phyloP scores from a whole-genome alignment of 2,888 invertebrate genomes.

The Yponomeuta malinellus region DNA sequence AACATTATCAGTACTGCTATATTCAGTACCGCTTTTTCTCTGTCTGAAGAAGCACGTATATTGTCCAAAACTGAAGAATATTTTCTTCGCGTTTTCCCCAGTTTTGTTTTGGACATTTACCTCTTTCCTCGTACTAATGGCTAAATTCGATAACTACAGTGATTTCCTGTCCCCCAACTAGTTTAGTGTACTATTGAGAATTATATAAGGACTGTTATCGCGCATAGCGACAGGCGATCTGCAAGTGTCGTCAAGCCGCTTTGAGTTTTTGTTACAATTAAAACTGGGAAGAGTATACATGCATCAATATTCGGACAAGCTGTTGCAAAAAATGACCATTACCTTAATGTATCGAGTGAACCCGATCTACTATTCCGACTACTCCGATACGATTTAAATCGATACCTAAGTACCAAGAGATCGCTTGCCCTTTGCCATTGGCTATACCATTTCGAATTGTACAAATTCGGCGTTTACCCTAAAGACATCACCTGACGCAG shows the following conservation, averaged over 20 bases:
- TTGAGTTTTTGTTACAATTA: constrained; percentile 41
- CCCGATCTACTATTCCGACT: constrained; percentile 81
- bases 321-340: constrained; percentile 70
- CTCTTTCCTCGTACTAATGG: constrained; percentile 45
- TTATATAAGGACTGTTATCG: constrained; percentile 27
- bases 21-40: constrained; percentile 34
- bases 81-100: background rate
- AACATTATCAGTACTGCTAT: constrained; percentile 30
- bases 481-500: constrained; percentile 64
- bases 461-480: constrained; percentile 64
- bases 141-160: constrained; percentile 59
- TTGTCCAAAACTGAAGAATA: background rate
- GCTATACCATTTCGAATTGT: constrained; percentile 69
- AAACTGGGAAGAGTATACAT: constrained; percentile 56
- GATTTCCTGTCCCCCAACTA: constrained; percentile 63
- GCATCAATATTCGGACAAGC: constrained; percentile 53
- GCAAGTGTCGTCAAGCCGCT: constrained; percentile 19
- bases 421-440: constrained; percentile 56
- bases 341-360: constrained; percentile 73
- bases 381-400: constrained; percentile 78
- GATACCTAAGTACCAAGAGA: constrained; percentile 42
- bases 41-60: constrained; percentile 32
- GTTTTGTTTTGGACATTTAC: background rate
- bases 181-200: constrained; percentile 22
- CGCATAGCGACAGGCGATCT: constrained; percentile 18